Conservation (phyloP, 2,113 vertebrate genomes). For the Sminthopsis crassicaudata region DNA sequence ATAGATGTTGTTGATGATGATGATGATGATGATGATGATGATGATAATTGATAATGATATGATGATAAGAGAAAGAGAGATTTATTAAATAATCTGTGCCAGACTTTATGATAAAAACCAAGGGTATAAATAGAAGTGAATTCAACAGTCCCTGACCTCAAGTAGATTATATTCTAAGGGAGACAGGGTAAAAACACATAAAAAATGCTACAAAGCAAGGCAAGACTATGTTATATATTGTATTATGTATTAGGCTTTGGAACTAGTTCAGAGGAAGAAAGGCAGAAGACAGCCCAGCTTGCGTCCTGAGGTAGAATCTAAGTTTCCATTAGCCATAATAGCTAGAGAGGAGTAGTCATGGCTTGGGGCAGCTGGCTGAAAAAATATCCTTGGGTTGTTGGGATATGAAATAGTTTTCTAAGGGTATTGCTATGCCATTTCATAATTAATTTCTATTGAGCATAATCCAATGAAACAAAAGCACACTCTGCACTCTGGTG, state of each 20-base stretch:
- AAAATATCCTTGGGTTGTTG: neutral
- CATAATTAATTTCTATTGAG: too few relatives aligned
- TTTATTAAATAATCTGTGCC: too few relatives aligned
- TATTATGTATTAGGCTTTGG: neutral
- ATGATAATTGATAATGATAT: too few relatives aligned
- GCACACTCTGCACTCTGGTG: neutral
- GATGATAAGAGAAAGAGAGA: too few relatives aligned
- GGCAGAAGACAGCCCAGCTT: neutral
- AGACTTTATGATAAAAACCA: too few relatives aligned
- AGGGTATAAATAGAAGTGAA: too few relatives aligned
- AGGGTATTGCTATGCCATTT: neutral
- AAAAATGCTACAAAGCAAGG: neutral
- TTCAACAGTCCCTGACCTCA: neutral
- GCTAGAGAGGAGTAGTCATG: neutral
- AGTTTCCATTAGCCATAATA: too few relatives aligned
- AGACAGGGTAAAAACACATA: neutral
- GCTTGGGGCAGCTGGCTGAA: neutral
- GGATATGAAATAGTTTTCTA: neutral
- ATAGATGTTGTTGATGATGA: too few relatives aligned
- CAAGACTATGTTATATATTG: too few relatives aligned
- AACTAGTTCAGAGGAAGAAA: neutral
- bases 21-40: too few relatives aligned
- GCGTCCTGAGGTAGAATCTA: neutral
- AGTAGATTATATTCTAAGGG: too few relatives aligned
- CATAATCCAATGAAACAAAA: neutral